phyloP scores from a whole-genome alignment of 2,797 vertebrate genomes.

The Gallinago nigripennis region DNA sequence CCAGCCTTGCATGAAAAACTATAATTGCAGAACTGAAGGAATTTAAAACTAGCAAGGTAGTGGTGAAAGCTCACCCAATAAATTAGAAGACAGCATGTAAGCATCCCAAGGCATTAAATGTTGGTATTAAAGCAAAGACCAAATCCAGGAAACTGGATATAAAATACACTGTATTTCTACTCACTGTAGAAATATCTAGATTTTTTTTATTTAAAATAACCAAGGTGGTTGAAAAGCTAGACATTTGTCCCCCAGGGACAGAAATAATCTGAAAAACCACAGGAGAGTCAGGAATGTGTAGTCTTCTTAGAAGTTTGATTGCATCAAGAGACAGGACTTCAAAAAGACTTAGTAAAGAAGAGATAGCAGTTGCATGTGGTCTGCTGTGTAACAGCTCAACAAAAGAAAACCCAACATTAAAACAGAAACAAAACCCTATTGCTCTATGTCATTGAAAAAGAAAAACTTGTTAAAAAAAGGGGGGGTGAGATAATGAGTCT shows the following conservation, averaged over 20 bases:
- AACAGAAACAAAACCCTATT: background rate
- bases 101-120: background rate
- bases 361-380: background rate
- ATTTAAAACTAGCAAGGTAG: background rate
- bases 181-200: background rate
- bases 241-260: background rate
- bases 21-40: background rate
- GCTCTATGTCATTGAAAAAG: background rate
- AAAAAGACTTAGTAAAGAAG: background rate
- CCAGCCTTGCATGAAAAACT: background rate
- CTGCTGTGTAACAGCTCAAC: background rate
- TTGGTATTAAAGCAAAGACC: background rate
- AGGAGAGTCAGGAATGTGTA: background rate
- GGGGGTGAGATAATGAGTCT: background rate
- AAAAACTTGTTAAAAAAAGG: background rate
- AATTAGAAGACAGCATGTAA: background rate
- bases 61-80: background rate
- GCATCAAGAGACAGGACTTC: background rate
- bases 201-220: background rate
- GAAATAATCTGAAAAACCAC: background rate
- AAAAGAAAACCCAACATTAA: background rate
- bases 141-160: background rate
- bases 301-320: background rate
- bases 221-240: background rate
- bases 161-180: background rate